phyloP scores from a whole-genome alignment of 2,888 invertebrate species.

The Lepidochrysops patricia region DNA sequence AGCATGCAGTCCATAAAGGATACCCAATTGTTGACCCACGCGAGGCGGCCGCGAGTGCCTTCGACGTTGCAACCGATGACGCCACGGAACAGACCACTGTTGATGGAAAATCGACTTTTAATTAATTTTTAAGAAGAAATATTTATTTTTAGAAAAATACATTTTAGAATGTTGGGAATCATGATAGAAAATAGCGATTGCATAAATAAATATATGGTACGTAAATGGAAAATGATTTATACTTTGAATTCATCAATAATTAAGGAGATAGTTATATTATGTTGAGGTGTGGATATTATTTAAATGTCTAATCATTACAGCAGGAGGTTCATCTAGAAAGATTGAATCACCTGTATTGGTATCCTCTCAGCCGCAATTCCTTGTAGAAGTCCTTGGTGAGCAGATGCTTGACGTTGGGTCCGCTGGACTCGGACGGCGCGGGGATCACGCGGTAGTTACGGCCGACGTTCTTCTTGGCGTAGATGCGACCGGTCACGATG shows the following conservation, averaged over 20 bases:
- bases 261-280: too few species aligned
- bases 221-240: too few species aligned
- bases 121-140: too few species aligned
- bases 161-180: too few species aligned
- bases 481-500: constrained; percentile 81
- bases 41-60: constrained; percentile 65
- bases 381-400: constrained; percentile 80
- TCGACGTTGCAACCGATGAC: constrained; percentile 69
- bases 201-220: too few species aligned
- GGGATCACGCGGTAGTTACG: constrained; percentile 68
- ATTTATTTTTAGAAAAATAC: too few species aligned
- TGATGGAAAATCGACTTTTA: too few species aligned
- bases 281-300: too few species aligned
- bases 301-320: too few species aligned
- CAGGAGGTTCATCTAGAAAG: too few species aligned
- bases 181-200: too few species aligned
- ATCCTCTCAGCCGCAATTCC: constrained; percentile 81
- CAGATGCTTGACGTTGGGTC: constrained; percentile 65
- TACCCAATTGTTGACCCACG: constrained; percentile 90
- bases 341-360: constrained; percentile 79
- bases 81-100: constrained; percentile 76
- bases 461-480: constrained; percentile 71
- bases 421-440: constrained; percentile 44
- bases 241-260: too few species aligned
- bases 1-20: constrained; percentile 92